phyloP scores from a whole-genome alignment of 2,888 invertebrate species.

The Epinotia ramella region DNA sequence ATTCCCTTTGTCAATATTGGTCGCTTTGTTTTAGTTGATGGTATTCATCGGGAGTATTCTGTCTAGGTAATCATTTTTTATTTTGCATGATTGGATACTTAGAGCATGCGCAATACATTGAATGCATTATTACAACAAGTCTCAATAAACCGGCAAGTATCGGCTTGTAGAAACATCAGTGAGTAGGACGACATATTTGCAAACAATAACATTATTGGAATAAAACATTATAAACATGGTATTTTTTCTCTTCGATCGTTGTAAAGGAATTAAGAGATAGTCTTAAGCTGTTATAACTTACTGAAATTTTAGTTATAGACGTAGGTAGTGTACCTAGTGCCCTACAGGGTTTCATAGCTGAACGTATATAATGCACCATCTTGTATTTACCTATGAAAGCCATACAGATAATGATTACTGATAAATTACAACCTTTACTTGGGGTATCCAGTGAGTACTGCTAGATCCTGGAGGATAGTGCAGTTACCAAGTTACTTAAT shows the following conservation, averaged over 20 bases:
- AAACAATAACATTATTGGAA: background rate
- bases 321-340: too few relatives aligned
- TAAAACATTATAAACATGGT: background rate
- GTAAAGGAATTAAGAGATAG: too few relatives aligned
- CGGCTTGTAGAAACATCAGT: background rate
- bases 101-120: background rate
- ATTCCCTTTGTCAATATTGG: conserved; percentile 32
- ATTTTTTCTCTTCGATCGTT: background rate
- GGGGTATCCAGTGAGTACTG: too few relatives aligned
- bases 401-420: too few relatives aligned
- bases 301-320: too few relatives aligned
- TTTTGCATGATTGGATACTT: background rate
- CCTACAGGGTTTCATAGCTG: too few relatives aligned
- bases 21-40: conserved; percentile 23
- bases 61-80: background rate
- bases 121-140: background rate
- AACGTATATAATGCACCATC: too few relatives aligned
- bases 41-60: background rate
- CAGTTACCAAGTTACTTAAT: too few relatives aligned
- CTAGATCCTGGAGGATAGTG: too few relatives aligned
- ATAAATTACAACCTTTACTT: too few relatives aligned
- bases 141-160: conserved; percentile 9
- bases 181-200: background rate
- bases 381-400: too few relatives aligned
- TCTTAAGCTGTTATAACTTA: too few relatives aligned